Percentiles rank a stretch among this genome's conserved stretches.
Evolutionary conservation across 2,113 vertebrate genomes (phyloP).

Genomic region (Anarhynchus alexandrinus): DNA sequence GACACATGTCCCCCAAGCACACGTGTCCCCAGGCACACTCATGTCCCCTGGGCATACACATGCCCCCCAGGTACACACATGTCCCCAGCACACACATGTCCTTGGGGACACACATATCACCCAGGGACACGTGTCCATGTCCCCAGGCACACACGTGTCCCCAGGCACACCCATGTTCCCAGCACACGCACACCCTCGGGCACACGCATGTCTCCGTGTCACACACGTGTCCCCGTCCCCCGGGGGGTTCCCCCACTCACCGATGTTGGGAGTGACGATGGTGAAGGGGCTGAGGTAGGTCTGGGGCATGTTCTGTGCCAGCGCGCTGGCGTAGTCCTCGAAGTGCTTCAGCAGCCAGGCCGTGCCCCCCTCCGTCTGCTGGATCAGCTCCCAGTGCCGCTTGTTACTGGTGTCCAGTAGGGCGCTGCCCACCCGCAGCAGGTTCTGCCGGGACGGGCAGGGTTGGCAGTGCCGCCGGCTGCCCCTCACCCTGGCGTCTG

Average conservation of each 20-base stretch:
- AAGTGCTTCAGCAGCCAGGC: conserved; percentile 86
- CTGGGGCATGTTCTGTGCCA: conserved; percentile 95
- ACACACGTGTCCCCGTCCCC: too few relatives aligned
- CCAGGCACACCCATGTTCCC: neutral
- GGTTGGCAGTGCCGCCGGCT: neutral
- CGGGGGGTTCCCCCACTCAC: conserved; percentile 62
- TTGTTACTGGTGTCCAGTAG: conserved; percentile 84
- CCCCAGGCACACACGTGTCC: too few relatives aligned
- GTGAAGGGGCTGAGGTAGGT: conserved; percentile 97
- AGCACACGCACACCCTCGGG: neutral
- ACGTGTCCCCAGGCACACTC: too few relatives aligned
- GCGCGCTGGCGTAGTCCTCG: conserved; percentile 88
- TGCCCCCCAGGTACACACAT: too few relatives aligned
- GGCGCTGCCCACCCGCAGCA: conserved; percentile 88
- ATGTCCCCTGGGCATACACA: too few relatives aligned
- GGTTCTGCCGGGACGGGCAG: conserved; percentile 72
- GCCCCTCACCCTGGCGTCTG: neutral
- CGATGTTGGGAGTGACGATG: conserved; percentile 92
- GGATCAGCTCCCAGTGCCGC: conserved; percentile 93
- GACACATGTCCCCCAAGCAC: too few relatives aligned
- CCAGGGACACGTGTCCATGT: too few relatives aligned
- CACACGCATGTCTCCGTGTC: too few relatives aligned
- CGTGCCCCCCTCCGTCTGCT: conserved; percentile 88
- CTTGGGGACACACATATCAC: too few relatives aligned
- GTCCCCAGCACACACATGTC: too few relatives aligned